Percentiles rank a stretch among this genome's conserved stretches.
These are phyloP conservation scores for Pyxicephalus adspersus DNA, from an alignment of 2,113 vertebrate genomes.

Conservation along the genomic window DNA sequence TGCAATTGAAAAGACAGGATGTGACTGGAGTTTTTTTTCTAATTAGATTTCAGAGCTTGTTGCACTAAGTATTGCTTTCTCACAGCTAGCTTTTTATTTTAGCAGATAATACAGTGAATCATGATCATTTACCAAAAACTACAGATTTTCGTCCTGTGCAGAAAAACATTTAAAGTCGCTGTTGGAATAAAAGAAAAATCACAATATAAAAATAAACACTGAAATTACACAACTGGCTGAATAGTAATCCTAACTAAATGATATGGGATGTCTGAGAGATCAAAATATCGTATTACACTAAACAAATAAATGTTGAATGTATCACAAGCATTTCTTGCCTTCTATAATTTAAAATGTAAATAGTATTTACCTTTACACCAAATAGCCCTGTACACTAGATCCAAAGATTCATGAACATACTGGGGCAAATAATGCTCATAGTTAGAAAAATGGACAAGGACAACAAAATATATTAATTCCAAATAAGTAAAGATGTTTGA, in stretches of 20 bases:
- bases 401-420: too few species aligned
- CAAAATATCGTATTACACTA: too few species aligned
- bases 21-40: constrained; percentile 29
- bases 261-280: too few species aligned
- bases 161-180: constrained; percentile 5
- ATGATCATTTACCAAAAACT: constrained; percentile 28
- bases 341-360: too few species aligned
- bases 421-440: too few species aligned
- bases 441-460: too few species aligned
- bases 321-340: too few species aligned
- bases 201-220: constrained; percentile 6
- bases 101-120: constrained; percentile 28
- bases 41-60: constrained; percentile 44
- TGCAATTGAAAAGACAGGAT: constrained; percentile 37
- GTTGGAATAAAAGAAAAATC: background rate
- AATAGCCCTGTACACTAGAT: too few species aligned
- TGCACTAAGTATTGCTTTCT: constrained; percentile 37
- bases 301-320: too few species aligned
- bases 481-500: too few species aligned
- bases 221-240: background rate
- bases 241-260: background rate
- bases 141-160: constrained; percentile 10
- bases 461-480: too few species aligned
- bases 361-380: too few species aligned
- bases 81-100: constrained; percentile 34